phyloP scores from a whole-genome alignment of 2,888 invertebrate species.

The Temnothorax ravouxi region DNA sequence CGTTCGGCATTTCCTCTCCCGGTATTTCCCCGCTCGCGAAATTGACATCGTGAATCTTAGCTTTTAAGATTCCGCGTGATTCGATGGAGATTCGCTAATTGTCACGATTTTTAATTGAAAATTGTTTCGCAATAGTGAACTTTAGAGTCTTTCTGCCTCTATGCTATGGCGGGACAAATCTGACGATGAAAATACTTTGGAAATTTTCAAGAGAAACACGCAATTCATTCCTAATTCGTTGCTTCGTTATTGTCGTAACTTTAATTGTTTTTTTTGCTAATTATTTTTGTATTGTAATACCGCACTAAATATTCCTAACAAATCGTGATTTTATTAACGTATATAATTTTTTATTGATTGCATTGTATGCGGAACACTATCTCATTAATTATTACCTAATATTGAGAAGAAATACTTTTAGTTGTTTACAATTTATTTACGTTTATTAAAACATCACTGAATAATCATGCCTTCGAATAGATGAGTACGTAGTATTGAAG shows the following conservation, averaged over 20 bases:
- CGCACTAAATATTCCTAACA: not conserved
- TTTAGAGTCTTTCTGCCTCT: not conserved
- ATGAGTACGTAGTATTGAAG: slow-evolving; percentile 52
- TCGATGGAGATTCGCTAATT: slow-evolving; percentile 2
- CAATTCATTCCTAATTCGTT: not conserved
- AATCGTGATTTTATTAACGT: not conserved
- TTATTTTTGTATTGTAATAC: not conserved
- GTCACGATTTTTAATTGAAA: slow-evolving; percentile 35
- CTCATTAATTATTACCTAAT: slow-evolving; percentile 19
- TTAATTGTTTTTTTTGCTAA: not conserved
- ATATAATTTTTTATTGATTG: not conserved
- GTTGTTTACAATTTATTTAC: slow-evolving; percentile 4
- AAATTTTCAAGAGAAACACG: not conserved
- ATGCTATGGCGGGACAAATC: not conserved
- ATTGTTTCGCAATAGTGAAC: slow-evolving; percentile 24
- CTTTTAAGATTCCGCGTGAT: slow-evolving; percentile 3
- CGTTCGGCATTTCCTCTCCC: slow-evolving; percentile 24
- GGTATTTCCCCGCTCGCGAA: not conserved
- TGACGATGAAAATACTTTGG: slow-evolving; percentile 5
- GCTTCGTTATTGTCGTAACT: not conserved
- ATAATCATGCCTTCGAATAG: slow-evolving; percentile 60
- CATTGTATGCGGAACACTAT: not conserved
- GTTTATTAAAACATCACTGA: slow-evolving; percentile 33
- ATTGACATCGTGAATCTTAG: slow-evolving; percentile 40
- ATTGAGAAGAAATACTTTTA: not conserved